Evolutionary conservation across 2,888 invertebrate genomes (phyloP), one percentile per base, ranked within the genome.

Genomic region (Sinopyrophorus schimmeli): DNA sequence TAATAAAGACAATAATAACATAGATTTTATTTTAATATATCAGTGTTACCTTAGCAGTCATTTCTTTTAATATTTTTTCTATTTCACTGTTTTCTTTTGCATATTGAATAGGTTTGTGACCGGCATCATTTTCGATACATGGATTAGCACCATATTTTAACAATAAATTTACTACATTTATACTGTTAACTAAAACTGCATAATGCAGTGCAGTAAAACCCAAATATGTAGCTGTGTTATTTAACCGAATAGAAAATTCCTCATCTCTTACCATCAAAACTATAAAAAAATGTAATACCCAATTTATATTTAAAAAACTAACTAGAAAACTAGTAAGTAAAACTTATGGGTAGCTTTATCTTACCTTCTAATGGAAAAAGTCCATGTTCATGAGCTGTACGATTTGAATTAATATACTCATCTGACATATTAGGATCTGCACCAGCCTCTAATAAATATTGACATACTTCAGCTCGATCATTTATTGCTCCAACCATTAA

Each of bases 131-230:
- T 64, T 86, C 83, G 50, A 81, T 71, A 7, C 81, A 80, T 4
- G 88, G 88, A 76, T 88, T 81, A 2, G 87, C 87, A 52, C 91
- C 91, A 59, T 78, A 79, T 48, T 85, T 81, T 6, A 93, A 73
- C 38, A 93, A 76, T 23, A 80, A 72, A 63, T 79, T 75, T 3
- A 87, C 82, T 21, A 82, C 77, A 12, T 77, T 77, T 2, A 76
- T 64, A 57, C 86, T 82, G 74, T 92, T 86, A 1, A 82, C 80
- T 28, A 94, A 75, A 37, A 86, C 89, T 5, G 93, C 92, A 76
- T 94, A 94, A 73, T 94, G 93, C 55, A 94, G 77, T 34, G 92
- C 84, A 42, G 93, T 92, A 74, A 90, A 92, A 18, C 91, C 92
- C 57, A 83, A 78, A 72, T 90, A 93, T 5, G 85, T 86, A 1